Conservation (phyloP, 1,140 invertebrate species). For the Bombyx mori region DNA sequence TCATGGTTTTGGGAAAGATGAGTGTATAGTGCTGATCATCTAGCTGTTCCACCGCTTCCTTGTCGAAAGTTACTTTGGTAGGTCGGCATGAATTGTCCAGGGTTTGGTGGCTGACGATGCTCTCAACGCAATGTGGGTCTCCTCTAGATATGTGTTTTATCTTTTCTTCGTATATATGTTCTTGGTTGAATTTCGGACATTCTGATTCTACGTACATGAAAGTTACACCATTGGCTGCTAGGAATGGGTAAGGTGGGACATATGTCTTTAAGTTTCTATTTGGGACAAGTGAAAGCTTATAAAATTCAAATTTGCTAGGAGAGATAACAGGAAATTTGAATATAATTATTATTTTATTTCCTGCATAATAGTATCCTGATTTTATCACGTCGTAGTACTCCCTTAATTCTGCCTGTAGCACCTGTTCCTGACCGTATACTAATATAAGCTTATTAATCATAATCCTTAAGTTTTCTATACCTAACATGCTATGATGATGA, state of each 20-base stretch:
- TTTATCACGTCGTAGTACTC: constrained; percentile 30
- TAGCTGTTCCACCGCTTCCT: too few relatives aligned
- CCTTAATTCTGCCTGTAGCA: constrained; percentile 24
- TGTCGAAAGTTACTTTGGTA: too few relatives aligned
- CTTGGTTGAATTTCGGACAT: constrained; percentile 15
- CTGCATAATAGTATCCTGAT: constrained; percentile 23
- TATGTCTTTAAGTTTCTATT: constrained; percentile 9
- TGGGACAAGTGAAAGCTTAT: constrained; percentile 20
- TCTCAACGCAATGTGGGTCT: constrained; percentile 14
- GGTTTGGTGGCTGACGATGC: constrained; percentile 12
- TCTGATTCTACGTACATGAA: constrained; percentile 17
- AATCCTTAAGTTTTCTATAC: constrained; percentile 11
- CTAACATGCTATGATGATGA: constrained; percentile 25
- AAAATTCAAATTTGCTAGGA: constrained; percentile 14
- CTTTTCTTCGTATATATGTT: constrained; percentile 13
- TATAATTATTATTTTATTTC: constrained; percentile 23
- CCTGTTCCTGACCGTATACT: constrained; percentile 17
- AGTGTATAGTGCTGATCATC: too few relatives aligned
- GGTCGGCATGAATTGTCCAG: constrained; percentile 3
- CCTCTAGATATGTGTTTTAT: background rate
- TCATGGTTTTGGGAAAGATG: too few relatives aligned
- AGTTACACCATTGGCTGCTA: constrained; percentile 11
- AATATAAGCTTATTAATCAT: constrained; percentile 20
- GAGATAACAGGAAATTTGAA: constrained; percentile 27
- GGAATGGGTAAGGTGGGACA: constrained; percentile 16